These are phyloP conservation scores for Parnassius mnemosyne DNA, from an alignment of 2,888 invertebrate genomes.

Conservation along the genomic window DNA sequence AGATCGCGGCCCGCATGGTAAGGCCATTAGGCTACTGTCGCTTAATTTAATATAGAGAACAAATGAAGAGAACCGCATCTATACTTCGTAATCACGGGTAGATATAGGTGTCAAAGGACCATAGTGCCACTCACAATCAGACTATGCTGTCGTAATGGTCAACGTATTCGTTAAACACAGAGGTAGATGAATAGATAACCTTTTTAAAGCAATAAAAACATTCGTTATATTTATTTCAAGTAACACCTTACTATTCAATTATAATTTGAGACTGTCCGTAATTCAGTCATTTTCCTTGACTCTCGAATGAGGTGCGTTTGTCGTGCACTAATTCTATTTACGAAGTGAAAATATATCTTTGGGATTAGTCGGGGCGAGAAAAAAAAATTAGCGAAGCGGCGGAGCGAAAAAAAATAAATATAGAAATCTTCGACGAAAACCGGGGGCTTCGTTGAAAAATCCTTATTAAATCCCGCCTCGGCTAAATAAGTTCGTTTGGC, in stretches of 20 bases:
- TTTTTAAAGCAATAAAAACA: background rate
- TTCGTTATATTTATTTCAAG: background rate
- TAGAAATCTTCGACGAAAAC: conserved; percentile 66
- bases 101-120: too few relatives aligned
- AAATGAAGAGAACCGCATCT: too few relatives aligned
- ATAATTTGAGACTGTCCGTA: conserved; percentile 4
- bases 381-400: conserved; percentile 35
- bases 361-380: conserved; percentile 55
- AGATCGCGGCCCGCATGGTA: too few relatives aligned
- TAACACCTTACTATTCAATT: conserved; percentile 13
- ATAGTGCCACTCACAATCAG: too few relatives aligned
- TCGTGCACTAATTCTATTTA: conserved; percentile 68
- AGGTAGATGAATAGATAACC: too few relatives aligned
- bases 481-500: conserved; percentile 79
- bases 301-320: conserved; percentile 56
- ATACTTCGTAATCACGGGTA: too few relatives aligned
- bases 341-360: conserved; percentile 61
- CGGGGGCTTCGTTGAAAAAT: conserved; percentile 70
- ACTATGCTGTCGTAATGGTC: too few relatives aligned
- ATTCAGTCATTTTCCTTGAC: conserved; percentile 28
- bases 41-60: too few relatives aligned
- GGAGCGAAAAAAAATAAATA: conserved; percentile 29
- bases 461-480: conserved; percentile 75
- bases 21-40: too few relatives aligned
- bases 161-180: too few relatives aligned